Percentiles rank a stretch among this genome's conserved stretches.
Evolutionary conservation across 1,140 invertebrate species (phyloP).

Genomic region (Heliconius hewitsoni): DNA sequence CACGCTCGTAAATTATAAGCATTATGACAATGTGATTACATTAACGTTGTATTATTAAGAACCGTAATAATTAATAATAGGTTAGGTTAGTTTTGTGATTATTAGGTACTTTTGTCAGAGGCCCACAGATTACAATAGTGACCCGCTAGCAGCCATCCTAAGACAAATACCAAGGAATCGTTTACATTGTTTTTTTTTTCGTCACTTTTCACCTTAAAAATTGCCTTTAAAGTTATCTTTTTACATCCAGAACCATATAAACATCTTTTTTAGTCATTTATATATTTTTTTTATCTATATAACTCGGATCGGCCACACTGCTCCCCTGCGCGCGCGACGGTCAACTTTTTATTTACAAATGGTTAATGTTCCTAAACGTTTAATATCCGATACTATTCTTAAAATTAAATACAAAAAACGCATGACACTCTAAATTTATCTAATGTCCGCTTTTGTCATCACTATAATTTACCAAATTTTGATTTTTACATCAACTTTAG

Average conservation of each 20-base stretch:
- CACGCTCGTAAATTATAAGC: constrained; percentile 82
- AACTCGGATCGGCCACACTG: constrained; percentile 57
- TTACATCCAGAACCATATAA: constrained; percentile 83
- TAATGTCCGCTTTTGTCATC: constrained; percentile 77
- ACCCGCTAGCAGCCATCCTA: constrained; percentile 71
- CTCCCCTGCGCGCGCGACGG: constrained; percentile 56
- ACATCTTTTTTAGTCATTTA: constrained; percentile 81
- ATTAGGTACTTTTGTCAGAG: constrained; percentile 71
- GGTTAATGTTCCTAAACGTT: constrained; percentile 81
- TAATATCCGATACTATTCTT: constrained; percentile 80
- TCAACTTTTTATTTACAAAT: constrained; percentile 81
- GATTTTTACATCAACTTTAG: constrained; percentile 82
- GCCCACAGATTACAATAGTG: constrained; percentile 80
- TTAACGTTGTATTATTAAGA: constrained; percentile 77
- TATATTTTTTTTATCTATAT: constrained; percentile 82
- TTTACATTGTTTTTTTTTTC: constrained; percentile 62
- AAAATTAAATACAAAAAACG: constrained; percentile 83
- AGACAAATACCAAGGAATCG: constrained; percentile 78
- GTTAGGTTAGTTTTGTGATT: constrained; percentile 76
- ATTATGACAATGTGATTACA: constrained; percentile 82
- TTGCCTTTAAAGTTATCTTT: constrained; percentile 77
- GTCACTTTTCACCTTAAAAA: constrained; percentile 73
- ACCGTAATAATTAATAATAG: constrained; percentile 80
- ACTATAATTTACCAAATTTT: constrained; percentile 82
- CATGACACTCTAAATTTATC: constrained; percentile 81